Evolutionary conservation across 1,140 invertebrate species (phyloP).

Genomic region (Drosophila ohnishii): DNA sequence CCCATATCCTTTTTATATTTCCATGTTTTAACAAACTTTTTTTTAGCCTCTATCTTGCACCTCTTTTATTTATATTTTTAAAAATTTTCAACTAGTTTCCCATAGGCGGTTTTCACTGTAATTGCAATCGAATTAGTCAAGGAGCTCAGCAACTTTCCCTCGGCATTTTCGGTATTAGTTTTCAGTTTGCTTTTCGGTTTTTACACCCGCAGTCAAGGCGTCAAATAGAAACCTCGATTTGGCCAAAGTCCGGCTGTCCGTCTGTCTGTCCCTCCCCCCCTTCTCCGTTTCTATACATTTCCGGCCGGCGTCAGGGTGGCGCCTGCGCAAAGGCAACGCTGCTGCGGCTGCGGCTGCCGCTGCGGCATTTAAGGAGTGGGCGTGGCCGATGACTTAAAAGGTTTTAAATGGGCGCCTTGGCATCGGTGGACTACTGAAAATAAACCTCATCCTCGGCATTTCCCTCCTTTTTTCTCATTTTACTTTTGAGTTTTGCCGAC

Average conservation of each 20-base stretch:
- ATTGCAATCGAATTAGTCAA: constrained; percentile 81
- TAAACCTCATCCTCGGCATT: constrained; percentile 34
- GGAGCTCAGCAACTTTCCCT: constrained; percentile 69
- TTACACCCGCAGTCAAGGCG: constrained; percentile 44
- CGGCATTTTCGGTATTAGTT: constrained; percentile 20
- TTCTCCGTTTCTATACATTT: constrained; percentile 46
- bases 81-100: too few species aligned
- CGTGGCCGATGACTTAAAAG: constrained; percentile 81
- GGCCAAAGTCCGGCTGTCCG: neutral
- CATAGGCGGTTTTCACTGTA: constrained; percentile 16
- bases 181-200: constrained; percentile 20
- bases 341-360: constrained; percentile 10
- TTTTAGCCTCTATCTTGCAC: neutral
- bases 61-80: neutral
- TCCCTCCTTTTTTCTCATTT: constrained; percentile 20
- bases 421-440: constrained; percentile 30
- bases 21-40: neutral
- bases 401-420: constrained; percentile 74
- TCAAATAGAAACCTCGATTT: constrained; percentile 35
- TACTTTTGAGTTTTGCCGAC: constrained; percentile 69
- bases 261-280: neutral
- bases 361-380: constrained; percentile 67
- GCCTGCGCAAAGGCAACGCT: constrained; percentile 49
- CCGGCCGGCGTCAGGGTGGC: constrained; percentile 79
- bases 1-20: too few species aligned